Percentiles rank a stretch among this genome's conserved stretches.
These are phyloP conservation scores for Turritopsis rubra DNA, from an alignment of 30 jellyfish, hydroid and myxozoan species.

Conservation along the genomic window DNA sequence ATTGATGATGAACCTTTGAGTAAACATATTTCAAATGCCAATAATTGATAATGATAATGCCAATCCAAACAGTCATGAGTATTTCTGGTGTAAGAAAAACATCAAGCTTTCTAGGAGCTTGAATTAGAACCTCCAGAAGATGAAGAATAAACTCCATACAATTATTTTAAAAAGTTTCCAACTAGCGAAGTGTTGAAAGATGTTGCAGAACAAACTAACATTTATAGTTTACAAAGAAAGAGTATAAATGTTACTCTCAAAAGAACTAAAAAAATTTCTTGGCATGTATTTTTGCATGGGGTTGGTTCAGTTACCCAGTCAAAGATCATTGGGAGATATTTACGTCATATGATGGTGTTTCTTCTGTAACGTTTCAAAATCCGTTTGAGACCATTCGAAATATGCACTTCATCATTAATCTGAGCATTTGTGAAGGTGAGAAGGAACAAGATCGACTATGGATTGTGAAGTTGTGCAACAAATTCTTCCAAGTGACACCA, in stretches of 20 bases:
- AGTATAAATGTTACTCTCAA: background rate
- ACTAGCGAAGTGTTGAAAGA: background rate
- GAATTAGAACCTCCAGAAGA: no score
- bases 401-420: background rate
- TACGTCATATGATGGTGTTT: background rate
- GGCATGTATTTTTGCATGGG: background rate
- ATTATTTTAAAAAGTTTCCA: background rate
- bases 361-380: background rate
- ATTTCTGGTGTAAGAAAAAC: no score
- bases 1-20: no score
- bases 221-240: background rate
- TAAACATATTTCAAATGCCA: no score
- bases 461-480: background rate
- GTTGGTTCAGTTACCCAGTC: background rate
- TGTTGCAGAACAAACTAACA: slow-evolving; percentile 1
- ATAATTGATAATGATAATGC: no score
- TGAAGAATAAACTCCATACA: slow-evolving; percentile 16
- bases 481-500: background rate
- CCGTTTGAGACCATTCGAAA: background rate
- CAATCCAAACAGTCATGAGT: no score
- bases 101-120: no score
- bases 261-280: background rate
- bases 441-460: background rate
- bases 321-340: background rate
- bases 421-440: background rate